phyloP scores from a whole-genome alignment of 2,113 vertebrate species.

The Gymnogyps californianus region DNA sequence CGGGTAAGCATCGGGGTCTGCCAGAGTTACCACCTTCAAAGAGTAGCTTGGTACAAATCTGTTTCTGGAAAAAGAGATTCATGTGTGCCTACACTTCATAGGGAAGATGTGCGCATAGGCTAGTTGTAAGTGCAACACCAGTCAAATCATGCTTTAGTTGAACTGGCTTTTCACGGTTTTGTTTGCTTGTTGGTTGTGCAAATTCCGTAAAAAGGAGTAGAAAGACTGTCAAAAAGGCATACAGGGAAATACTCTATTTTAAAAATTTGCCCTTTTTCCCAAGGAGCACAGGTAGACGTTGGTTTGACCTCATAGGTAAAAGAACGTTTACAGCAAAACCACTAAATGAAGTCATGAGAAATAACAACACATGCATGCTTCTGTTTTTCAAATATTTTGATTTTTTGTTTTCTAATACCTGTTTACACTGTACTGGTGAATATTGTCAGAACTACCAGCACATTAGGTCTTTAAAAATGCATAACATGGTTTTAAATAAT shows the following conservation, averaged over 20 bases:
- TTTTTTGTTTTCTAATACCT: background rate
- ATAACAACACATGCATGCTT: background rate
- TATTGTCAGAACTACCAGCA: background rate
- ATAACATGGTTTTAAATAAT: background rate
- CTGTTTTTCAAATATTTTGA: background rate
- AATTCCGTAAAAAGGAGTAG: background rate
- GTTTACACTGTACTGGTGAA: background rate
- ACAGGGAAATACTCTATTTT: background rate
- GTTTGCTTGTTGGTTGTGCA: background rate
- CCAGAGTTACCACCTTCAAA: background rate
- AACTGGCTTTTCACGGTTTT: background rate
- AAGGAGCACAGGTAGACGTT: background rate
- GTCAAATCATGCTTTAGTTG: background rate
- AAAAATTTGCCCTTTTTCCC: background rate
- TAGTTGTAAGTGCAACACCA: background rate
- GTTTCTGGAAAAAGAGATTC: background rate
- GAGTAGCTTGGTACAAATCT: background rate
- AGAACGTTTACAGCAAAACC: background rate
- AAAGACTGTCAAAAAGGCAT: background rate
- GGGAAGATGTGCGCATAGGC: too few species aligned
- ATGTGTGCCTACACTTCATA: rapidly evolving
- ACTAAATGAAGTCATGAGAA: background rate
- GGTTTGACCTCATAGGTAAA: background rate
- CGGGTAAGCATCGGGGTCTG: background rate
- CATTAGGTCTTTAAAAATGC: background rate